Evolutionary conservation across 2,113 vertebrate species (phyloP).

Genomic region (Campylorhamphus procurvoides): DNA sequence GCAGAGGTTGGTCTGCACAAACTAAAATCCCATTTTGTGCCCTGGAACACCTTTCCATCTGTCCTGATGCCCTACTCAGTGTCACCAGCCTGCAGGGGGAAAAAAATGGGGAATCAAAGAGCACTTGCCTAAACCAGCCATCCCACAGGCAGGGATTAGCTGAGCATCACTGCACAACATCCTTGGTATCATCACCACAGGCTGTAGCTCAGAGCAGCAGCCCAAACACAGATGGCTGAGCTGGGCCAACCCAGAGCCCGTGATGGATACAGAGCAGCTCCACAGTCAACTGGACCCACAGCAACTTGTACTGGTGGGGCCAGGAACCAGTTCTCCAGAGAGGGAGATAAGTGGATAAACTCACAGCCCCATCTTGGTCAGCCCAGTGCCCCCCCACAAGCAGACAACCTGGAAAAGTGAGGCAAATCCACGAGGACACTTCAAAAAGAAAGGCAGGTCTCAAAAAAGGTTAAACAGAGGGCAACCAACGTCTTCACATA

Average conservation of each 20-base stretch:
- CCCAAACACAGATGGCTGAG: neutral
- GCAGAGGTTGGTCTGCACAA: neutral
- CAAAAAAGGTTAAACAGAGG: neutral
- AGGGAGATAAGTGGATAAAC: neutral
- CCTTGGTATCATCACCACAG: neutral
- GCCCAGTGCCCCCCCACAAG: neutral
- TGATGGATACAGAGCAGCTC: neutral
- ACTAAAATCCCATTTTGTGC: neutral
- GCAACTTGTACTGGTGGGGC: neutral
- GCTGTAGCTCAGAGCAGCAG: neutral
- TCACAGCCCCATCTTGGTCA: neutral
- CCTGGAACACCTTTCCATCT: neutral
- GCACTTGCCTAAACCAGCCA: neutral
- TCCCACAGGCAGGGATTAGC: neutral
- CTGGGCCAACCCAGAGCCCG: neutral
- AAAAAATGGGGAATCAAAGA: neutral
- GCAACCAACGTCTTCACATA: neutral
- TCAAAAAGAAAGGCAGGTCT: neutral
- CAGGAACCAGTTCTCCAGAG: neutral
- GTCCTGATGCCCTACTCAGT: neutral
- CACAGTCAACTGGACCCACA: neutral
- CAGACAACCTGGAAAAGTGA: neutral
- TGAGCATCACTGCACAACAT: fast-evolving
- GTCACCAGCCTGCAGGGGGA: neutral
- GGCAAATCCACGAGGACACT: neutral